Percentiles rank a stretch among this genome's conserved stretches.
Evolutionary conservation across 2,888 invertebrate genomes (phyloP).

Genomic region (Tetranychus piercei): DNA sequence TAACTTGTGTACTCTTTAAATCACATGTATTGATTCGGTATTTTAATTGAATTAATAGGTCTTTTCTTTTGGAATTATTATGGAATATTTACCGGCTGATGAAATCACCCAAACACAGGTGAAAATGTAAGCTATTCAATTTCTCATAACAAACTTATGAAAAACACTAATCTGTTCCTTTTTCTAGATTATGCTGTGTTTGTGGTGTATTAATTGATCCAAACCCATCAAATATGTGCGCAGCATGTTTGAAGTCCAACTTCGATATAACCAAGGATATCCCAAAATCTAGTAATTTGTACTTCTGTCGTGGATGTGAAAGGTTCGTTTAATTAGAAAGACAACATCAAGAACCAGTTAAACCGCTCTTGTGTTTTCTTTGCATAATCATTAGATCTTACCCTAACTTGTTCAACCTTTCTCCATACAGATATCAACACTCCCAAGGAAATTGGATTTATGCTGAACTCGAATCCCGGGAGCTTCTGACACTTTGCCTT

Average conservation of each 20-base stretch:
- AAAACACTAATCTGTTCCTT: not conserved
- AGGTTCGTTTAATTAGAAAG: constrained; percentile 40
- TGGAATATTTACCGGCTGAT: constrained; percentile 6
- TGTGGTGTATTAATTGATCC: constrained; percentile 80
- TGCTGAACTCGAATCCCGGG: constrained; percentile 61
- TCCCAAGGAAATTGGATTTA: constrained; percentile 71
- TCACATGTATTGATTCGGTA: too few relatives aligned
- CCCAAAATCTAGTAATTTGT: constrained; percentile 63
- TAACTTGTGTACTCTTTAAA: too few relatives aligned
- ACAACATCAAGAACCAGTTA: not conserved
- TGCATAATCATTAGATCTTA: not conserved
- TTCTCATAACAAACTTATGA: not conserved
- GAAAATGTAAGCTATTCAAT: constrained; percentile 12
- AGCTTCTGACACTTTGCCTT: constrained; percentile 69
- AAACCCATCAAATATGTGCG: constrained; percentile 94
- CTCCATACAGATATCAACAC: constrained; percentile 49
- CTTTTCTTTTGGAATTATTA: not conserved
- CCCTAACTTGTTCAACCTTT: not conserved
- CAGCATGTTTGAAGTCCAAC: constrained; percentile 69
- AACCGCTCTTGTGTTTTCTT: too few relatives aligned
- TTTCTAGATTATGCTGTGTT: constrained; percentile 58
- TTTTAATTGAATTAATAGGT: too few relatives aligned
- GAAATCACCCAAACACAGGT: constrained; percentile 10
- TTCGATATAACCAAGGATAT: constrained; percentile 91
- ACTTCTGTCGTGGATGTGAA: constrained; percentile 82